Evolutionary conservation across 2,113 vertebrate species (phyloP).

Genomic region (Centropristis striata): DNA sequence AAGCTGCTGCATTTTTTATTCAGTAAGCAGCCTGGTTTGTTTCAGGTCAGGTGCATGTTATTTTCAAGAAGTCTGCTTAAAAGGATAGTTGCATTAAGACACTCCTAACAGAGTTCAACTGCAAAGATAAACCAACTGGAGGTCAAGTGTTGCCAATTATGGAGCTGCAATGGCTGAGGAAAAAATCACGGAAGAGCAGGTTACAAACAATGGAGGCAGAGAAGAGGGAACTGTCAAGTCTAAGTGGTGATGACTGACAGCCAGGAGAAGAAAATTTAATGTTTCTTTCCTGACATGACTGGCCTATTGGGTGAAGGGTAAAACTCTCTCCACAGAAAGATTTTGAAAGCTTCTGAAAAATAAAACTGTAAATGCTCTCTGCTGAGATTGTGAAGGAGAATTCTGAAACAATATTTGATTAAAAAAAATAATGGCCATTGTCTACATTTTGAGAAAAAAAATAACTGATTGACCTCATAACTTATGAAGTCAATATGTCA

Average conservation of each 20-base stretch:
- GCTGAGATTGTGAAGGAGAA: background rate
- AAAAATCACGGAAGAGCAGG: background rate
- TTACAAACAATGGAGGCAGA: conserved; percentile 4
- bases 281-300: background rate
- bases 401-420: background rate
- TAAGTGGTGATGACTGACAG: conserved; percentile 7
- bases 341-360: background rate
- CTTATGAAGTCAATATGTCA: background rate
- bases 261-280: background rate
- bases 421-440: background rate
- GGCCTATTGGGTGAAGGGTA: background rate
- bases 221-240: conserved; percentile 6
- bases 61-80: conserved; percentile 10
- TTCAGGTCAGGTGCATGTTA: conserved; percentile 19
- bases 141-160: conserved; percentile 31
- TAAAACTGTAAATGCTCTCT: background rate
- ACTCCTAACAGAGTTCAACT: background rate
- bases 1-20: conserved; percentile 11
- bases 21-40: background rate
- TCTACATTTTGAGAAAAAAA: background rate
- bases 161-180: background rate
- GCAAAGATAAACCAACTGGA: background rate
- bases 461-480: background rate
- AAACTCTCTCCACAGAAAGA: background rate
- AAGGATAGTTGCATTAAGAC: background rate